phyloP scores from a whole-genome alignment of 2,888 invertebrate genomes.

The Eupeodes latifasciatus region DNA sequence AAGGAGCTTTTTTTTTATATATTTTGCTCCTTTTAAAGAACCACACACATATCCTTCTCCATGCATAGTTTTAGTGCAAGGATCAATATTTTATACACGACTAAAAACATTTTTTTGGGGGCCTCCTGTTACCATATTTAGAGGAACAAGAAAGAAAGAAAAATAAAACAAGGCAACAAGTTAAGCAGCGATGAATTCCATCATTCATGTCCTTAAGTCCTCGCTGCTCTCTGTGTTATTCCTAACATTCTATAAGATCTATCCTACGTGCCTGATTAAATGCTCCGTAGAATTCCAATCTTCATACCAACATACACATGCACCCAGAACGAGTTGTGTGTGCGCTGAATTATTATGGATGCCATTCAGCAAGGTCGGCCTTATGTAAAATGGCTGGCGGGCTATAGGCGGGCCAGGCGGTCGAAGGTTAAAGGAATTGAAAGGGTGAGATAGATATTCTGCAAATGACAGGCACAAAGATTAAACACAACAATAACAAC shows the following conservation, averaged over 20 bases:
- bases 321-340: neutral
- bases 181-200: constrained; percentile 55
- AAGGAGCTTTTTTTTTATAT: constrained; percentile 18
- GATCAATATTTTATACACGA: constrained; percentile 49
- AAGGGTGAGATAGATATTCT: constrained; percentile 9
- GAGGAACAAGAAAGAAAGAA: neutral
- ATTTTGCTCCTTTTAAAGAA: neutral
- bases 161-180: constrained; percentile 62
- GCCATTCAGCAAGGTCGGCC: constrained; percentile 48
- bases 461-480: constrained; percentile 24
- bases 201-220: constrained; percentile 49
- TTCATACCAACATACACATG: constrained; percentile 8
- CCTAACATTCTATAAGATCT: neutral
- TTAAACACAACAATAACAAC: neutral
- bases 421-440: no score
- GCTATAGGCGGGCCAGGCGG: neutral
- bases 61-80: constrained; percentile 32
- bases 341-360: constrained; percentile 38
- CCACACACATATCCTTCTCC: neutral
- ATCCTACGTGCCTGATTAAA: constrained; percentile 58
- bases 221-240: neutral
- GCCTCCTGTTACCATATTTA: neutral
- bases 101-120: constrained; percentile 1
- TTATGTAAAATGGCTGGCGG: neutral
- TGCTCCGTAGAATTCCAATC: constrained; percentile 43